Evolutionary conservation across 2,797 vertebrate genomes (phyloP), one percentile per base, ranked within the genome.

Genomic region (Pseudochirops corinnae): DNA sequence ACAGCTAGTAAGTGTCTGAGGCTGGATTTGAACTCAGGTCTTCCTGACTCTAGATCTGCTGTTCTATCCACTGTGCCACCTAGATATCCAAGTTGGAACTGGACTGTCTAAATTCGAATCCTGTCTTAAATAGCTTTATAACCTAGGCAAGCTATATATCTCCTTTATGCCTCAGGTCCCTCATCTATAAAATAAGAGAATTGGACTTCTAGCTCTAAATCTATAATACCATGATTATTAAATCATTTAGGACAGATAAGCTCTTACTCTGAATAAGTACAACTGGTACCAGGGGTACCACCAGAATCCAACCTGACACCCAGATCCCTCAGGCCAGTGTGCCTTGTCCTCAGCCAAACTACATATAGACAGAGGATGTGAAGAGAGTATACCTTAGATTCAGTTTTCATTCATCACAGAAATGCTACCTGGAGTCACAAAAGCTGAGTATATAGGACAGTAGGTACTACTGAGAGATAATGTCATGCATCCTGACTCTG

Each of bases 401-500:
- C 4, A 39, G 90, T 9, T 94, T 11, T 1, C 29, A 62, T 14
- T 52, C 28, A 46, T 82, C 46, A 2, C 0, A 87, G 3, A 16
- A 94, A 62, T 26, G 21, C 21, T 53, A 46, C 21, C 18, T 94
- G 28, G 5, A 11, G 53, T 74, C 46, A 67, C 24, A 93, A 90
- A 93, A 56, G 1, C 7, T n/a, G 6, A 1, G 28, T 46, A 9
- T 52, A 21, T 0, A 0, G 91, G 39, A 46, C 39, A 46, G 21
- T 10, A 9, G 62, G 53, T 57, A 13, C 18, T 82, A 57, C 92
- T 92, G 96, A 93, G 91, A 90, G 26, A 21, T 94, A 91, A 4
- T 92, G 60, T 93, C 1, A 0, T 46, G 58, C 52, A n/a, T 29
- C 53, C 74, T 92, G 55, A 0, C 4, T 0, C 9, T 4, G 5